These are phyloP conservation scores for Aegithalos caudatus DNA, from an alignment of 2,113 vertebrate species.

Conservation along the genomic window DNA sequence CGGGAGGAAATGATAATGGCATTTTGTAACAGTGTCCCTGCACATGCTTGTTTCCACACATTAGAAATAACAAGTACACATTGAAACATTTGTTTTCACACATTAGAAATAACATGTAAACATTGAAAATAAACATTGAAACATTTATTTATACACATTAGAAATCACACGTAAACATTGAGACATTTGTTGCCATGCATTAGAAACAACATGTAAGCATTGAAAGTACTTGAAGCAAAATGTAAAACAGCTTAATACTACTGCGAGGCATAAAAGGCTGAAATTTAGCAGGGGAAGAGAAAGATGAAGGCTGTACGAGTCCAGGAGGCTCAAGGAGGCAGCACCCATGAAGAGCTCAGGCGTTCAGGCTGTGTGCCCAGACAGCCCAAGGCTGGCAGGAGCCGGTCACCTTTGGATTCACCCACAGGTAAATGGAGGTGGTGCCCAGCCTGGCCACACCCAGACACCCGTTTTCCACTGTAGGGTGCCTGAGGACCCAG, in stretches of 20 bases:
- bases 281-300: not conserved
- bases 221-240: not conserved
- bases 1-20: not conserved
- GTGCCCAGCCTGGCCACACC: too few relatives aligned
- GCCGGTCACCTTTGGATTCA: not conserved
- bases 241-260: not conserved
- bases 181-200: not conserved
- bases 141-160: too few relatives aligned
- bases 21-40: not conserved
- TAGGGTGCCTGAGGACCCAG: not conserved
- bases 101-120: not conserved
- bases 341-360: fast-evolving
- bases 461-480: not conserved
- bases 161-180: not conserved
- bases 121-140: too few relatives aligned
- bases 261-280: not conserved
- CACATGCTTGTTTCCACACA: not conserved
- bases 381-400: not conserved
- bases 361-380: fast-evolving
- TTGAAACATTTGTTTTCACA: fast-evolving
- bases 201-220: not conserved
- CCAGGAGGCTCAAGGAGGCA: not conserved
- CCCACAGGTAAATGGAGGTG: not conserved
- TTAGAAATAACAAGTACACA: not conserved
- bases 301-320: not conserved